Evolutionary conservation across 2,888 invertebrate genomes (phyloP), one percentile per base, ranked within the genome.

Genomic region (Thera obeliscata): DNA sequence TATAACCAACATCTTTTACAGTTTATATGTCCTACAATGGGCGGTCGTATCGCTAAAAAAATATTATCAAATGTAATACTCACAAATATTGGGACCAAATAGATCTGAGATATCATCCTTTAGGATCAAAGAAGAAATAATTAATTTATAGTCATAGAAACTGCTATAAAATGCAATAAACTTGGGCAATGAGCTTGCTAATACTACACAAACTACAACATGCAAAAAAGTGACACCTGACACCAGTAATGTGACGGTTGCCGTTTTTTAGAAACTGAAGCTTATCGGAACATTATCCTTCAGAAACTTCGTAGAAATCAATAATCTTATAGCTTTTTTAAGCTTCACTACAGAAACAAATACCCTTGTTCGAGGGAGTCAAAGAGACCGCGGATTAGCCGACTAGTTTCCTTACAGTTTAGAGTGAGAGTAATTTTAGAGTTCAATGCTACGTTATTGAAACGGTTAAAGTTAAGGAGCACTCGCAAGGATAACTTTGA

Each of bases 371-470:
- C 75, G 79, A 75, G 46, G 81, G 75, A 88, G 85, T 91, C 91
- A 93, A 93, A 93, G 92, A 81, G 55, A 84, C 93, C 93, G 93
- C 92, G 90, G 91, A 89, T 91, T 88, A 90, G 85, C 81, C 64
- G 77, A 85, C 81, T 80, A 86, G 85, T 89, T 90, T 89, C 22
- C 22, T 1, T 56, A 52, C 52, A 46, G 61, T 56, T 52, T 52
- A 50, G 6, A 33, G 33, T 1, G 33, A 33, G 52, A 52, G 52
- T 52, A 22, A 12, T 50, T 50, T 50, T 50, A 50, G 50, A 50
- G 50, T 55, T 49, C 46, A 5, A 4, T 2, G 7, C 12, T n/a
- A 38, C 43, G 35, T 58, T 5, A n/a, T 6, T 4, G 11, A 58
- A 58, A 48, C n/a, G 43, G 8, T 7, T n/a, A n/a, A n/a, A n/a